A percentile compares a stretch with the other conserved stretches of the same genome.
Conservation (phyloP, 2,113 vertebrate genomes). For the Callipepla californica region DNA sequence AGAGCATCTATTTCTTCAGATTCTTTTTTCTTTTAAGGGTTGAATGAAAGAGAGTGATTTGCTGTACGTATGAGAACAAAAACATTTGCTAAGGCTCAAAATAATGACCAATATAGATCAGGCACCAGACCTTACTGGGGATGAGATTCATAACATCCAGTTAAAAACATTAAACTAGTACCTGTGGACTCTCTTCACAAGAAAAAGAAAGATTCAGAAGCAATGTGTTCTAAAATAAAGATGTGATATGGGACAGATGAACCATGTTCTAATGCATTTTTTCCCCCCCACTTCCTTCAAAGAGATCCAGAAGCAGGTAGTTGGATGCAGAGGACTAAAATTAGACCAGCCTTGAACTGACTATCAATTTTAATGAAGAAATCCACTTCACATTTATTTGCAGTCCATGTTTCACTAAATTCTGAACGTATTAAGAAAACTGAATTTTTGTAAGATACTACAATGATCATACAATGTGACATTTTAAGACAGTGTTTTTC, state of each 20-base stretch:
- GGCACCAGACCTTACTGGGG: background rate
- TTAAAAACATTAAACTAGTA: background rate
- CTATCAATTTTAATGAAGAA: background rate
- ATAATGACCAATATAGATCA: background rate
- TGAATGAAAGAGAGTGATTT: background rate
- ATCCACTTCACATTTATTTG: background rate
- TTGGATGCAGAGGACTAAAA: background rate
- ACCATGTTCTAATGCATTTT: background rate
- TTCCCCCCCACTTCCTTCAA: background rate
- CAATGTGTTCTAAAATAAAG: background rate
- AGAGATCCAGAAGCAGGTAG: background rate
- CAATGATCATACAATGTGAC: background rate
- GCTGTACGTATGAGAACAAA: background rate
- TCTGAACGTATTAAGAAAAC: fast-evolving
- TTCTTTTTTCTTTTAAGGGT: background rate
- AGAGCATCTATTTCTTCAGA: background rate
- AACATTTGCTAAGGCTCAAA: background rate
- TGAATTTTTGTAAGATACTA: background rate
- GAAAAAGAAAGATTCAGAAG: background rate
- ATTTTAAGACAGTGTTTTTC: background rate
- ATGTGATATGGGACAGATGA: background rate
- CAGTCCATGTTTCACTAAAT: fast-evolving
- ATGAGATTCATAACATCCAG: background rate
- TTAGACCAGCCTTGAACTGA: background rate
- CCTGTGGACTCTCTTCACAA: background rate